These are phyloP conservation scores for Seira ritae DNA, from an alignment of 2,888 invertebrate species.

Conservation along the genomic window DNA sequence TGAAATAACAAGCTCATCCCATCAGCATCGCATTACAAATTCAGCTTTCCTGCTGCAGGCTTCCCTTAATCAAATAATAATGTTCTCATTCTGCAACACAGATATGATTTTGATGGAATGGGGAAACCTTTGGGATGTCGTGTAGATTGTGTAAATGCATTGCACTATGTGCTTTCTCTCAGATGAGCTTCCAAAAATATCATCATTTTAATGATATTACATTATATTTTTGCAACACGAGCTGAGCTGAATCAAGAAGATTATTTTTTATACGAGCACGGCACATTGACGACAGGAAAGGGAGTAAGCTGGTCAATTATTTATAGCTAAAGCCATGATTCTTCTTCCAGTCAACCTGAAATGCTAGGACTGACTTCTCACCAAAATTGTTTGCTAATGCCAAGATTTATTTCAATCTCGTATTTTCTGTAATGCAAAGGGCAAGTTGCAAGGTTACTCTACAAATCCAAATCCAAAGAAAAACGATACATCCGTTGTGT, in stretches of 20 bases:
- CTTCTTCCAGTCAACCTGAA: background rate
- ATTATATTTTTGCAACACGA: conserved; percentile 15
- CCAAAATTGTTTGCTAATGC: too few species aligned
- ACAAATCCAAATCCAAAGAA: background rate
- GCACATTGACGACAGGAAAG: background rate
- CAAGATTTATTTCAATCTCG: background rate
- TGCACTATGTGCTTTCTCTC: background rate
- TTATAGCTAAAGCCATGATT: background rate
- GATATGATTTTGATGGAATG: background rate
- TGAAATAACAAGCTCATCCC: too few species aligned
- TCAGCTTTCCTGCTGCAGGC: background rate
- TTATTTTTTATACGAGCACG: too few species aligned
- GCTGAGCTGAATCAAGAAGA: too few species aligned
- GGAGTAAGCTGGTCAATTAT: background rate
- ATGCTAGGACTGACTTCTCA: background rate
- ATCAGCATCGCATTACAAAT: too few species aligned
- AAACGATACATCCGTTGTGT: background rate
- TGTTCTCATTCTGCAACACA: background rate
- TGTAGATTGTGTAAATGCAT: too few species aligned
- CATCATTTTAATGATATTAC: background rate
- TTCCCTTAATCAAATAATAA: background rate
- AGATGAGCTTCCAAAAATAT: background rate
- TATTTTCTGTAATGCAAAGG: background rate
- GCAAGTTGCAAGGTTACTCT: background rate
- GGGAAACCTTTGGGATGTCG: background rate